phyloP scores from a whole-genome alignment of 2,113 vertebrate species.

The Cyanoderma ruficeps region DNA sequence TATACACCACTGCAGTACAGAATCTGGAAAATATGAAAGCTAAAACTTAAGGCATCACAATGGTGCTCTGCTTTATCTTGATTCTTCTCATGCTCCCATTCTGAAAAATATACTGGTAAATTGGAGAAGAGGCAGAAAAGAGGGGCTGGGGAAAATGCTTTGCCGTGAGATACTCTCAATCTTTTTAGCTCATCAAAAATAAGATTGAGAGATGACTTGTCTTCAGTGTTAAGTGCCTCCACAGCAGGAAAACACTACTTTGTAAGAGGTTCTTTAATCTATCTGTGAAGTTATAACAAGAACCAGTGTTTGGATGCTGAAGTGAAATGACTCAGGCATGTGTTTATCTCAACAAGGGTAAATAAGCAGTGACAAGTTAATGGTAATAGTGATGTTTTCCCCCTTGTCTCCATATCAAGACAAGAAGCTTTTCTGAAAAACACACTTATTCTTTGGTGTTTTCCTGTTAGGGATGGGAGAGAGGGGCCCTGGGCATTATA shows the following conservation, averaged over 20 bases:
- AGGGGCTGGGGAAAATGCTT: not conserved
- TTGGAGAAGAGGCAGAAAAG: not conserved
- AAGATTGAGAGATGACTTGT: constrained; percentile 2
- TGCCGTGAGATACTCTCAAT: not conserved
- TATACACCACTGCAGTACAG: not conserved
- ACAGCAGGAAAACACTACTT: constrained; percentile 8
- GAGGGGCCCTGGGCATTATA: not conserved
- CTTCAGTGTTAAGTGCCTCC: constrained; percentile 17
- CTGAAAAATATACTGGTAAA: not conserved
- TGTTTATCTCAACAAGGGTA: constrained; percentile 24
- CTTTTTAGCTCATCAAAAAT: constrained; percentile 7
- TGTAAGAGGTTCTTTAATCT: constrained; percentile 41
- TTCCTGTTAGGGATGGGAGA: not conserved
- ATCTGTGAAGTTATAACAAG: not conserved
- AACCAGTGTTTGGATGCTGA: not conserved
- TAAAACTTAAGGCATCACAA: not conserved
- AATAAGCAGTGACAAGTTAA: constrained; percentile 15
- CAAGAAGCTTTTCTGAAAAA: not conserved
- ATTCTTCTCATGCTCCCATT: not conserved
- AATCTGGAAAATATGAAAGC: not conserved
- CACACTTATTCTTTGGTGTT: not conserved
- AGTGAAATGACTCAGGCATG: not conserved
- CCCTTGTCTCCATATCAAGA: not conserved
- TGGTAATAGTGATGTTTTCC: not conserved
- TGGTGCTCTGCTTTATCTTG: not conserved